Conservation (phyloP, 2,888 invertebrate species). For the Priocnemis perturbator region DNA sequence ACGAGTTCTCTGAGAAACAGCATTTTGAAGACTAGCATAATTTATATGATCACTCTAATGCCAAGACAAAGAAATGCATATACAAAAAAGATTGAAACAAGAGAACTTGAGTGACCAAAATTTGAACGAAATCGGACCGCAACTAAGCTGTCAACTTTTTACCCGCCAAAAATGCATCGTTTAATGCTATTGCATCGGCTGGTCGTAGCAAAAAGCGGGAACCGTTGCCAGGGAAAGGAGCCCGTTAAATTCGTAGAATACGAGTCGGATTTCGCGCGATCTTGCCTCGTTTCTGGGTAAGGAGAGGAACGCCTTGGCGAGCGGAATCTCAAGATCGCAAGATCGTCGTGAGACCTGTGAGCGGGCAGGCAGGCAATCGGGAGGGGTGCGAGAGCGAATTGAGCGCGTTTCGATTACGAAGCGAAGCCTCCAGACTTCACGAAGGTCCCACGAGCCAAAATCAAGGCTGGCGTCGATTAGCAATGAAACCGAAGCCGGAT, state of each 20-base stretch:
- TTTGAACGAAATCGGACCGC: no score
- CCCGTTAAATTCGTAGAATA: slow-evolving; percentile 39
- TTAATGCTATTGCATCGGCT: no score
- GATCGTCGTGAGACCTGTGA: not conserved
- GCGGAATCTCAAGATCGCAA: slow-evolving; percentile 50
- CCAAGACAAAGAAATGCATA: no score
- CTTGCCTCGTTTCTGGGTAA: slow-evolving; percentile 28
- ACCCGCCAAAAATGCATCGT: no score
- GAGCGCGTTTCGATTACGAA: no score
- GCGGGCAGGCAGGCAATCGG: not conserved
- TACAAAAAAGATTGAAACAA: no score
- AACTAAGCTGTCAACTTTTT: no score
- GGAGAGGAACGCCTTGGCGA: slow-evolving; percentile 40
- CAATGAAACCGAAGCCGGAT: slow-evolving; percentile 42
- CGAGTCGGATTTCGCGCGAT: slow-evolving; percentile 41
- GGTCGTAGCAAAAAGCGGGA: slow-evolving; percentile 10
- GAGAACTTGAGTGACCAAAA: no score
- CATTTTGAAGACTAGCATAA: no score
- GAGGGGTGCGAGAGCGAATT: slow-evolving; percentile 1
- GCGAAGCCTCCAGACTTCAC: slow-evolving; percentile 28
- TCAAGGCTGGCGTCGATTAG: slow-evolving; percentile 54
- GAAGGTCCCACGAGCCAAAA: slow-evolving; percentile 56
- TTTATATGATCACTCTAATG: no score
- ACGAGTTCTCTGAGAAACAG: no score
- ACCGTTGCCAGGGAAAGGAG: slow-evolving; percentile 20